Evolutionary conservation across 2,888 invertebrate species (phyloP).

Genomic region (Poecilobothrus nobilitatus): DNA sequence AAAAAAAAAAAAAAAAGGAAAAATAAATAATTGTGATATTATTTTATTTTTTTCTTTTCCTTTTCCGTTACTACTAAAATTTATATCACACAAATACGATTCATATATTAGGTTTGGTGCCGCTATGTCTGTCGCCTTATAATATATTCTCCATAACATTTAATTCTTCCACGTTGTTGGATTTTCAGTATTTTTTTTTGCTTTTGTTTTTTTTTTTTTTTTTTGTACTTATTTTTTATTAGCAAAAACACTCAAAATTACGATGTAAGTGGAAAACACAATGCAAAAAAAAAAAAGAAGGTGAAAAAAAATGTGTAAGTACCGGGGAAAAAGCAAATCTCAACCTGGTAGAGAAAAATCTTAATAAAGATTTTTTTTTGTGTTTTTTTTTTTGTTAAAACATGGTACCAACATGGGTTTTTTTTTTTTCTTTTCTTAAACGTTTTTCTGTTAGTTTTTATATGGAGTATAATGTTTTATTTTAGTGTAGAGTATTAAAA

Average conservation of each 20-base stretch:
- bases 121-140: not conserved
- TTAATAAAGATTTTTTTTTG: not conserved
- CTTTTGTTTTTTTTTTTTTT: not conserved
- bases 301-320: too few relatives aligned
- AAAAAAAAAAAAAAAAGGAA: too few relatives aligned
- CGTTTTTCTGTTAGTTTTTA: too few relatives aligned
- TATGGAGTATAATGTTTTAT: too few relatives aligned
- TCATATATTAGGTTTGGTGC: not conserved
- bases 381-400: not conserved
- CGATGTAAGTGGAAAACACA: not conserved
- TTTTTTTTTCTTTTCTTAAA: too few relatives aligned
- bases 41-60: not conserved
- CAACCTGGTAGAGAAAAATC: not conserved
- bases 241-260: slow-evolving; percentile 6
- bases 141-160: not conserved
- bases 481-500: too few relatives aligned
- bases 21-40: not conserved
- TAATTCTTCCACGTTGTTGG: not conserved
- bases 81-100: not conserved
- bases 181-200: not conserved
- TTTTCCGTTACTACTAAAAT: not conserved
- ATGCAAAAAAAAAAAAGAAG: not conserved
- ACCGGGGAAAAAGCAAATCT: not conserved
- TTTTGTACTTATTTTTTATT: not conserved
- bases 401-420: too few relatives aligned